Evolutionary conservation across 2,888 invertebrate species (phyloP).

Genomic region (Thyatira batis): DNA sequence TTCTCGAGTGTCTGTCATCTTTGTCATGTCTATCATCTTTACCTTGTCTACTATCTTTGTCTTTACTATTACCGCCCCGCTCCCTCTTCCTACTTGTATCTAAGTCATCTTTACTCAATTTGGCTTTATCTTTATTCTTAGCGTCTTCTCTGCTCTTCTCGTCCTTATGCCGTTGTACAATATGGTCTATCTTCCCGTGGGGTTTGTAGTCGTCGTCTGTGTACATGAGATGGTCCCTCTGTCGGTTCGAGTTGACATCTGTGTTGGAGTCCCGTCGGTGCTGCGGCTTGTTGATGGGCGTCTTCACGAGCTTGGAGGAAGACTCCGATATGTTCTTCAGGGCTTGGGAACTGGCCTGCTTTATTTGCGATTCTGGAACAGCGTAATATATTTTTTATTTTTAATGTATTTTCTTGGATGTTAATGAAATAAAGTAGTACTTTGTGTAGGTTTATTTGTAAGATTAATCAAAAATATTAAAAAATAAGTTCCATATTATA

Average conservation of each 20-base stretch:
- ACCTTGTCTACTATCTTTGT: background rate
- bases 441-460: too few species aligned
- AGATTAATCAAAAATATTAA: too few species aligned
- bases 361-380: conserved; percentile 65
- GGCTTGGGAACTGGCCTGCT: conserved; percentile 64
- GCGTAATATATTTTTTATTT: background rate
- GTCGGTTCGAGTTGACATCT: conserved; percentile 29
- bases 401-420: background rate
- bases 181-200: conserved; percentile 68
- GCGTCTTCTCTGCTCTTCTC: conserved; percentile 27
- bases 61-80: background rate
- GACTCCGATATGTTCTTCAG: conserved; percentile 56
- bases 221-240: conserved; percentile 73
- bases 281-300: conserved; percentile 40
- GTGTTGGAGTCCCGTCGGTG: background rate
- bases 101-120: background rate
- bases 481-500: too few species aligned
- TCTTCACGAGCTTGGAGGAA: conserved; percentile 55
- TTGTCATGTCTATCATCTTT: background rate
- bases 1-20: background rate
- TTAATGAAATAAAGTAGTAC: too few species aligned
- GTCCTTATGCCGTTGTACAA: conserved; percentile 59
- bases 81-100: background rate
- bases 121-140: conserved; percentile 7
- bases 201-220: conserved; percentile 64